Conservation (phyloP, 37 sponge, comb jelly and placozoan species). For the Geodia barretti region DNA sequence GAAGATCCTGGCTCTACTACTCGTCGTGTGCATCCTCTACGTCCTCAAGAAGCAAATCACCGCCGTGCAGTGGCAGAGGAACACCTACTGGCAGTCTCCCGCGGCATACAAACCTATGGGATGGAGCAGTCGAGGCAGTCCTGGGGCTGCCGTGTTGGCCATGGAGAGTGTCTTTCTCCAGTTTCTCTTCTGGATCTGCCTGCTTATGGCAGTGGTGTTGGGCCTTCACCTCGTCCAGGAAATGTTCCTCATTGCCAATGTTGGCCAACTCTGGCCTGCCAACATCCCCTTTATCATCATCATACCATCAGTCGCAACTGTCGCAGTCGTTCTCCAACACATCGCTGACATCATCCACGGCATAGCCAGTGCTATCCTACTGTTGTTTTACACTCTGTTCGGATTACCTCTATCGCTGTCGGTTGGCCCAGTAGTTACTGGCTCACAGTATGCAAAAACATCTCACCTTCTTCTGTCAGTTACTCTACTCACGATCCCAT, state of each 20-base stretch:
- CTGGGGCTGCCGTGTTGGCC: not conserved
- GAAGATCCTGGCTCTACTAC: not conserved
- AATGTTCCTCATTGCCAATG: conserved; percentile 3
- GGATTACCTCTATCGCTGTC: not conserved
- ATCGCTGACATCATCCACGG: not conserved
- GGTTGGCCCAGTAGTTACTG: not conserved
- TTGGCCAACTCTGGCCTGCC: not conserved
- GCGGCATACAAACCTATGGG: too few species aligned
- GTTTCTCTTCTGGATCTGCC: not conserved
- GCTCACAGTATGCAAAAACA: not conserved
- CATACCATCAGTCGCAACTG: conserved; percentile 4
- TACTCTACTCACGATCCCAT: not conserved
- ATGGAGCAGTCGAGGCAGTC: too few species aligned
- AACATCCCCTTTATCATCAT: conserved; percentile 12
- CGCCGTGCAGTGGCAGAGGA: not conserved
- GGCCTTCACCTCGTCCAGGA: conserved; percentile 3
- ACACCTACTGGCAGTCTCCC: not conserved
- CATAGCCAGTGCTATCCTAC: not conserved
- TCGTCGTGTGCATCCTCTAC: not conserved
- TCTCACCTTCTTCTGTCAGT: not conserved
- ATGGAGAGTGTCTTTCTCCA: not conserved
- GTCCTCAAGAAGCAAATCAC: not conserved
- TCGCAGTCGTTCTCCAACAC: not conserved
- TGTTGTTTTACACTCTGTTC: not conserved
- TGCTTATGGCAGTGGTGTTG: conserved; percentile 1